Base-by-base conservation (phyloP, 2,888 invertebrate genomes). In the Spisula subtruncata region DNA sequence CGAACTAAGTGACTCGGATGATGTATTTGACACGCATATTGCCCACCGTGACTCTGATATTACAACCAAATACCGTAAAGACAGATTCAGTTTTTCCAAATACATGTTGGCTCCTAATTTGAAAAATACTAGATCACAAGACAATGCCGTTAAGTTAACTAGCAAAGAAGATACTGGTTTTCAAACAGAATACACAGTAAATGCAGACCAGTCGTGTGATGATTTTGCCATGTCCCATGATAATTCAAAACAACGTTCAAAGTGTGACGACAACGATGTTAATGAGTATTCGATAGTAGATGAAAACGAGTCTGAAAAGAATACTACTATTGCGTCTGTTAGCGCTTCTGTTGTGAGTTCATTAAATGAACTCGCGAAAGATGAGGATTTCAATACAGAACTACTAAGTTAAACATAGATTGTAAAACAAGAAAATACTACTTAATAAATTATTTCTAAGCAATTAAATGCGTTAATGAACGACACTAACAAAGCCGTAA, bases 1-100 rank as follows among this genome's bases (percentile, higher is more conserved):
- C 20, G 81, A 48, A 75, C 18, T 75, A 35, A 75, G 75, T 32
- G 75, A 75, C 29, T 32, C 16, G 32, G 81, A 81, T 81, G 51
- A 81, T 51, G 81, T 48, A 14, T 48, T 81, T 46, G 25, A 81
- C 48, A 79, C 41, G 32, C 35, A 6, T 46, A 20, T n/a, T 20
- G 20, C 35, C 0, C 35, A 79, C 16, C 41, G 0, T 35, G 16
- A 35, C 12, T 14, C n/a, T 48, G 25, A 46, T 1, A 0, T 10
- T 81, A 29, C 16, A 14, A 2, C 51, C 10, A 46, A 48, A 48
- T n/a, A 81, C n/a, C 20, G 14, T 14, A 46, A 46, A 1, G 20
- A 81, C 18, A 81, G 35, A 18, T n/a, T n/a, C 12, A 25, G n/a
- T 46, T 18, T n/a, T 8, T 14, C 12, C 12, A 48, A 32, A 14